Percentiles rank a stretch among this genome's conserved stretches.
Evolutionary conservation across 2,888 invertebrate species (phyloP).

Genomic region (Athalia circularis): DNA sequence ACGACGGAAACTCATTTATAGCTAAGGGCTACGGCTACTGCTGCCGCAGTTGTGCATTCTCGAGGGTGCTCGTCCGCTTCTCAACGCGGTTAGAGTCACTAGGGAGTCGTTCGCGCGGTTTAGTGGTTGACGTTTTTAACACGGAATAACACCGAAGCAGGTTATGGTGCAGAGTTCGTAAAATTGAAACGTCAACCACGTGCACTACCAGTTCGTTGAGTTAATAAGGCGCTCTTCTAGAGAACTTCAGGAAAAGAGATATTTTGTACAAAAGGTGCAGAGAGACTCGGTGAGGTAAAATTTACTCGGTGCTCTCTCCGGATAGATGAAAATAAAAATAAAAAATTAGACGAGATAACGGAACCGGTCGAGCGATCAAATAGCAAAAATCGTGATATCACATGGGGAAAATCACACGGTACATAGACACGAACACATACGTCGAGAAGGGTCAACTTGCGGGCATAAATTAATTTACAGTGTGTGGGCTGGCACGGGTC

Average conservation of each 20-base stretch:
- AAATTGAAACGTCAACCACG: constrained; percentile 34
- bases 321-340: not conserved
- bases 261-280: too few species aligned
- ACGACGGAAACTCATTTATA: constrained; percentile 21
- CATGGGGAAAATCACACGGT: constrained; percentile 18
- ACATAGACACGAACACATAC: too few species aligned
- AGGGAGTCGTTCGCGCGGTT: not conserved
- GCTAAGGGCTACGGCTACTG: constrained; percentile 2
- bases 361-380: not conserved
- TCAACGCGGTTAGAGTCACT: not conserved
- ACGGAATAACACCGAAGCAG: not conserved
- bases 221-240: not conserved
- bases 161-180: not conserved
- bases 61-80: constrained; percentile 23
- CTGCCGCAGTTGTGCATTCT: constrained; percentile 10
- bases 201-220: not conserved
- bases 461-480: constrained; percentile 40
- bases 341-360: not conserved
- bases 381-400: not conserved
- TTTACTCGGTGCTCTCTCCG: not conserved
- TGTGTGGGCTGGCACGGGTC: constrained; percentile 35
- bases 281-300: too few species aligned
- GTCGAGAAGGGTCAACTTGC: constrained; percentile 32
- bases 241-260: not conserved
- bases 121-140: not conserved